These are phyloP conservation scores for Silurus meridionalis DNA, from an alignment of 2,113 vertebrate genomes.

Conservation along the genomic window DNA sequence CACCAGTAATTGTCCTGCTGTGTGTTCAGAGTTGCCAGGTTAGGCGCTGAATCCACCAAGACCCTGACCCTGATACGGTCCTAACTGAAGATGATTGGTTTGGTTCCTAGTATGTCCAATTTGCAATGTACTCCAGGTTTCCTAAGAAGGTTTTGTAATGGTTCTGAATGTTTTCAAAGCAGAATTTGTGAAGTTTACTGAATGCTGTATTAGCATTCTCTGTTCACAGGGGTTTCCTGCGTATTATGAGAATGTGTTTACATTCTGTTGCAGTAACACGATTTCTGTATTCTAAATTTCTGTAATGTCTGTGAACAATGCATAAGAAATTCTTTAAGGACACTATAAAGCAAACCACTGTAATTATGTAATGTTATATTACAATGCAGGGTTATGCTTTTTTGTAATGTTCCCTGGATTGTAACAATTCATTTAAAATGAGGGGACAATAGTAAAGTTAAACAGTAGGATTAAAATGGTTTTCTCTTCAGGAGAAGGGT, in stretches of 20 bases:
- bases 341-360: neutral
- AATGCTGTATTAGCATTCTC: neutral
- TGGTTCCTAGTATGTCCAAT: neutral
- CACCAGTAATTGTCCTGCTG: neutral
- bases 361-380: neutral
- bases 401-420: neutral
- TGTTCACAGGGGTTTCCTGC: neutral
- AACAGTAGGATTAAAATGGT: conserved; percentile 34
- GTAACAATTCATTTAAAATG: neutral
- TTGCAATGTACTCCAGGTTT: neutral
- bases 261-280: neutral
- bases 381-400: neutral
- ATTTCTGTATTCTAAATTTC: neutral
- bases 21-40: neutral
- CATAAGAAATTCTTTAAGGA: neutral
- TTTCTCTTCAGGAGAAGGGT: neutral
- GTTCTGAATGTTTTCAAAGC: neutral
- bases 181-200: neutral
- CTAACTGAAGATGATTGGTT: neutral
- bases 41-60: neutral
- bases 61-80: neutral
- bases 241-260: neutral
- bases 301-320: neutral
- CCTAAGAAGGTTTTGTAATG: neutral
- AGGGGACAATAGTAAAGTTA: conserved; percentile 21